Evolutionary conservation across 2,113 vertebrate genomes (phyloP).

Genomic region (Sylvilagus bachmani): DNA sequence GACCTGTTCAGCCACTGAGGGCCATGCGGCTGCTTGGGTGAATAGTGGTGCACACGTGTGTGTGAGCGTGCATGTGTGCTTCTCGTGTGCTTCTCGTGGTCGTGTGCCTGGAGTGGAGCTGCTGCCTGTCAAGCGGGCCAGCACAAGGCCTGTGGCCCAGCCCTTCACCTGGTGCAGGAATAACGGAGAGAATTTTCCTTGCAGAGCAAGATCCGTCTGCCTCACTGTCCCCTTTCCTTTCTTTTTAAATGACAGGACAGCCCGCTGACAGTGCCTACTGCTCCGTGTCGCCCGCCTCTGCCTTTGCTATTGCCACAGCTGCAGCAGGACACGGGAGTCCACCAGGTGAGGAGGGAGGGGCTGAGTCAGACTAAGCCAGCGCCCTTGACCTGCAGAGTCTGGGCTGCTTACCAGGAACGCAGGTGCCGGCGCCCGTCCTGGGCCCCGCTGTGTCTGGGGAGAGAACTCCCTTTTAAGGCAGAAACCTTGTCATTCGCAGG

Average conservation of each 20-base stretch:
- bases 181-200: conserved; percentile 16
- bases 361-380: not conserved
- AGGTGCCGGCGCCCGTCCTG: not conserved
- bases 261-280: conserved; percentile 94
- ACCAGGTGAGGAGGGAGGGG: conserved; percentile 89
- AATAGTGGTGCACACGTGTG: not conserved
- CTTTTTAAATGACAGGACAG: conserved; percentile 89
- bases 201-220: not conserved
- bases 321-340: conserved; percentile 97
- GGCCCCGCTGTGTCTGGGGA: not conserved
- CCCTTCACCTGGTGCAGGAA: not conserved
- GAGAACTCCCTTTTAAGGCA: not conserved
- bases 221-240: conserved; percentile 54
- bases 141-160: not conserved
- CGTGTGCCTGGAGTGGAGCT: not conserved
- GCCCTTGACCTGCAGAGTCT: not conserved
- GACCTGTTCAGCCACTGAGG: not conserved
- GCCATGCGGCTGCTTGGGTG: not conserved
- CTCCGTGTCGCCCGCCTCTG: conserved; percentile 96
- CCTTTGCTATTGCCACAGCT: conserved; percentile 98
- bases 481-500: not conserved
- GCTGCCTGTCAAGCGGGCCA: not conserved
- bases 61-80: not conserved
- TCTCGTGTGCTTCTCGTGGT: not conserved
- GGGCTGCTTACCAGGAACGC: not conserved